Evolutionary conservation across 2,888 invertebrate species (phyloP).

Genomic region (Tillus elongatus): DNA sequence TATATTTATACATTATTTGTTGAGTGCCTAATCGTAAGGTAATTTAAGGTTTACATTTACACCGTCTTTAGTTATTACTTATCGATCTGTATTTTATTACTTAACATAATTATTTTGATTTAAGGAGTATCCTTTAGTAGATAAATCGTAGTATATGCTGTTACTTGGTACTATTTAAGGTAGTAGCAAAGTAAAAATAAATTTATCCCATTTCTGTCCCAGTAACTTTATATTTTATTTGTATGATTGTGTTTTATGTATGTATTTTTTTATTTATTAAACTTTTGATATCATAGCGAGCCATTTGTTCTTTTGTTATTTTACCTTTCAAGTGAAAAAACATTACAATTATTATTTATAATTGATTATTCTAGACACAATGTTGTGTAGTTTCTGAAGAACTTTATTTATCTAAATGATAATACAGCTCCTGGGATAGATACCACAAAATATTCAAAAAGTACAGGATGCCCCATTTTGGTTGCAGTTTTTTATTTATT

Average conservation of each 20-base stretch:
- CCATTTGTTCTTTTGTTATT: constrained; percentile 4
- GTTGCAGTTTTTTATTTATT: constrained; percentile 1
- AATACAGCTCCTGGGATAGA: too few relatives aligned
- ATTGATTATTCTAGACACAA: too few relatives aligned
- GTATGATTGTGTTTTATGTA: constrained; percentile 17
- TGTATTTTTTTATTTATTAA: constrained; percentile 21
- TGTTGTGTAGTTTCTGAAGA: too few relatives aligned
- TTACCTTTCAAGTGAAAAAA: too few relatives aligned
- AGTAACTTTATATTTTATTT: constrained; percentile 17
- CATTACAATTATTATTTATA: too few relatives aligned
- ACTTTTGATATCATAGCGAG: constrained; percentile 17
- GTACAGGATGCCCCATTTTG: too few relatives aligned
- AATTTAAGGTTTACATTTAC: constrained; percentile 20
- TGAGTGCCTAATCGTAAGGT: constrained; percentile 39
- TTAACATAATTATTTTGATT: constrained; percentile 26
- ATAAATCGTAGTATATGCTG: constrained; percentile 11
- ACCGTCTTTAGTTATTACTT: constrained; percentile 21
- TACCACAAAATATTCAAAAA: too few relatives aligned
- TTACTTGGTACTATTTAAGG: constrained; percentile 12
- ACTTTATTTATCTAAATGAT: too few relatives aligned
- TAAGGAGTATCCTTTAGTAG: constrained; percentile 20
- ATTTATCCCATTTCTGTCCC: too few relatives aligned
- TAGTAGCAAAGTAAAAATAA: too few relatives aligned
- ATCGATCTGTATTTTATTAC: constrained; percentile 29
- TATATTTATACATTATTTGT: constrained; percentile 39